Conservation (phyloP, 2,113 vertebrate genomes). For the Callipepla californica region DNA sequence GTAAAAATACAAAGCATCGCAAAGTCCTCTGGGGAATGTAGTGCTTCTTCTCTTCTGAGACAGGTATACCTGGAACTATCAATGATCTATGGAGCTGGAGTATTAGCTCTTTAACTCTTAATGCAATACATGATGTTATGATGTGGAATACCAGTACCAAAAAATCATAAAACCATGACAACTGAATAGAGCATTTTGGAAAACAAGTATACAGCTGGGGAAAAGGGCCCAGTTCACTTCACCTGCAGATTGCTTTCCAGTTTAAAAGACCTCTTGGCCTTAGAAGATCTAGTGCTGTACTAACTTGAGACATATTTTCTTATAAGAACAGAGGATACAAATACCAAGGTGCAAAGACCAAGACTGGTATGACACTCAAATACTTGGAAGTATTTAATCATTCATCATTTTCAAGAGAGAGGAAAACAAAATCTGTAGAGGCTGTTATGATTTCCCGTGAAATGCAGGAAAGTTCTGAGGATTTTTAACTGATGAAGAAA, state of each 20-base stretch:
- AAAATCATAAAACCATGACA: too few species aligned
- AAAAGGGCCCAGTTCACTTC: background rate
- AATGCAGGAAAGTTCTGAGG: background rate
- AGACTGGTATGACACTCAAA: constrained; percentile 5
- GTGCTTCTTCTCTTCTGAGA: too few species aligned
- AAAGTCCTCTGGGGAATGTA: too few species aligned
- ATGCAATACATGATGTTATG: too few species aligned
- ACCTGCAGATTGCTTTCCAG: background rate
- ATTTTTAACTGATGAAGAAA: background rate
- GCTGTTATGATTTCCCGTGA: background rate
- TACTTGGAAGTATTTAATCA: constrained; percentile 11
- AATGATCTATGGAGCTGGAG: too few species aligned
- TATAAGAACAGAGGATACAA: constrained; percentile 38
- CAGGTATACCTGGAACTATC: too few species aligned
- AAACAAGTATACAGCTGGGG: background rate
- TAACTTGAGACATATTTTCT: background rate
- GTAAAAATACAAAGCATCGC: too few species aligned
- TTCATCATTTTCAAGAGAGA: background rate
- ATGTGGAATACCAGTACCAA: too few species aligned
- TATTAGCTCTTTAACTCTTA: too few species aligned
- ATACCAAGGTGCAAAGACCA: constrained; percentile 36
- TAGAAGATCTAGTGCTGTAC: background rate
- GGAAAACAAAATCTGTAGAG: background rate
- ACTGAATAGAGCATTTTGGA: background rate
- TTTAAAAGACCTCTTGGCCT: background rate